These are phyloP conservation scores for Pantala flavescens DNA, from an alignment of 1,140 invertebrate genomes.

Conservation along the genomic window DNA sequence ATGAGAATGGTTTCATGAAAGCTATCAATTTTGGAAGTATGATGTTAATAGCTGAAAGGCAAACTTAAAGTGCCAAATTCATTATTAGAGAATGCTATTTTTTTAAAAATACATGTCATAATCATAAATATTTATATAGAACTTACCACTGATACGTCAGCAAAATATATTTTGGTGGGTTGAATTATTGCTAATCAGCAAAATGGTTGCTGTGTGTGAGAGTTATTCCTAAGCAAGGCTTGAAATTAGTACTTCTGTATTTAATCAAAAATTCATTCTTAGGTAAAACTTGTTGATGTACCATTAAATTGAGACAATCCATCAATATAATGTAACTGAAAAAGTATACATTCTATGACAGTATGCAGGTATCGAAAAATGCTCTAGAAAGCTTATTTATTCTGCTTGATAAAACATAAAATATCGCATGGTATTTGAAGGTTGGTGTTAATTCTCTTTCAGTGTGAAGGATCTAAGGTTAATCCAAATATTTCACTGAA, in stretches of 20 bases:
- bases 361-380: not conserved
- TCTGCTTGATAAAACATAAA: not conserved
- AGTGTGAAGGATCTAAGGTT: no score
- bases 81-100: slow-evolving; percentile 6
- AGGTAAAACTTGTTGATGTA: not conserved
- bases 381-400: not conserved
- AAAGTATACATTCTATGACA: not conserved
- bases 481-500: no score
- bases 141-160: not conserved
- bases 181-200: not conserved
- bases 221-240: no score
- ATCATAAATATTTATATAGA: not conserved
- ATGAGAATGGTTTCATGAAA: no score
- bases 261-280: no score
- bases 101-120: not conserved
- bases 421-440: no score
- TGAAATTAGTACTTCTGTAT: no score
- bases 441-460: no score
- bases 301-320: not conserved
- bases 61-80: not conserved
- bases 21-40: no score
- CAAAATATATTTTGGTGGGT: slow-evolving; percentile 3
- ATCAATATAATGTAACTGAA: not conserved
- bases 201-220: no score
- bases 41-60: not conserved